Evolutionary conservation across 2,113 vertebrate species (phyloP).

Genomic region (Spea multiplicata): DNA sequence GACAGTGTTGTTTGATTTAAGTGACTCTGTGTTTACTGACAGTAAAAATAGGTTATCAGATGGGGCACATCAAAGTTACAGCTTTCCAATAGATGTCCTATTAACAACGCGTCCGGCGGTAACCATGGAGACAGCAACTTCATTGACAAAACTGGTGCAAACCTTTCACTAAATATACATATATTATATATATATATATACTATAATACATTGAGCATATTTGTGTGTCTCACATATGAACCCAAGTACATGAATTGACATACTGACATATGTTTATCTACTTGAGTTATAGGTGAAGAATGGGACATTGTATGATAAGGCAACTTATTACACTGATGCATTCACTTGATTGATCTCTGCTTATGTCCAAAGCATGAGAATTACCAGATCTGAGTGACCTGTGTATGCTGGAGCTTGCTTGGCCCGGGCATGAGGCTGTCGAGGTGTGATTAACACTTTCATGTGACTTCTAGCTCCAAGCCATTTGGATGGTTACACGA

Average conservation of each 20-base stretch:
- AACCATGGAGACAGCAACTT: background rate
- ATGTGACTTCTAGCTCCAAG: constrained; percentile 48
- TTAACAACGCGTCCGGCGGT: background rate
- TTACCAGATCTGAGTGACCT: too few species aligned
- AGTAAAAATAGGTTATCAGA: constrained; percentile 18
- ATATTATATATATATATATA: too few species aligned
- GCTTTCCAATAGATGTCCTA: background rate
- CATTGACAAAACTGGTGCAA: background rate
- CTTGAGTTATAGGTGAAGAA: too few species aligned
- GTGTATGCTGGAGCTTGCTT: background rate
- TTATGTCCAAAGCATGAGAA: too few species aligned
- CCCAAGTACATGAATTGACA: too few species aligned
- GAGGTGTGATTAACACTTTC: constrained; percentile 57
- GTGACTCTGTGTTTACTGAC: constrained; percentile 6
- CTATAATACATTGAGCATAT: too few species aligned
- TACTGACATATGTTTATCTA: too few species aligned
- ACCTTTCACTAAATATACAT: background rate
- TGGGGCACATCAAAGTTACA: background rate
- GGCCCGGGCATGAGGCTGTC: constrained; percentile 56
- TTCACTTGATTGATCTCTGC: too few species aligned
- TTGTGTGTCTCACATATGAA: too few species aligned
- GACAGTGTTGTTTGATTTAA: constrained; percentile 9
- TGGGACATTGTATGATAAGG: too few species aligned
- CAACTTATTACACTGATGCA: too few species aligned
- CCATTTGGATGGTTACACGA: constrained; percentile 69